A percentile compares a stretch with the other conserved stretches of the same genome.
Conservation (phyloP, 1,140 invertebrate genomes). For the Apis dorsata region DNA sequence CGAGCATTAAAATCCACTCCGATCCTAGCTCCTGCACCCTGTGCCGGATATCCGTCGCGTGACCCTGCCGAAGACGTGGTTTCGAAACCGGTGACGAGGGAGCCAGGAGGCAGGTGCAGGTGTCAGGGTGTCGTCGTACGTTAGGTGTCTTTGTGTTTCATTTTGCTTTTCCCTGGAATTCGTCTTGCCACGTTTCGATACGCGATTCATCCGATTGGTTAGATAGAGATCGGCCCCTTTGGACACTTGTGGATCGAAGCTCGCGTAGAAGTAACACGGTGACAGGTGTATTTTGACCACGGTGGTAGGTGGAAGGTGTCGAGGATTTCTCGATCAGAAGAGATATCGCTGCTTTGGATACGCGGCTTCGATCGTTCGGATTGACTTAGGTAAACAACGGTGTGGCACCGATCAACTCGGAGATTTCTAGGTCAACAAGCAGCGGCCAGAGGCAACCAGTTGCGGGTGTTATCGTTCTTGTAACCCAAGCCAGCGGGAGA, state of each 20-base stretch:
- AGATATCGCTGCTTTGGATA: conserved; percentile 15
- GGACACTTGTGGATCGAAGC: conserved; percentile 26
- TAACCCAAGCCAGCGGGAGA: background rate
- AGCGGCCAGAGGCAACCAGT: conserved; percentile 31
- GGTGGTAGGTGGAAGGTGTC: background rate
- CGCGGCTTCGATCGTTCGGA: background rate
- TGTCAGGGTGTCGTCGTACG: background rate
- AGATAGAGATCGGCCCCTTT: background rate
- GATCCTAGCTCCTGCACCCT: conserved; percentile 30
- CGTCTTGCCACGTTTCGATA: too few species aligned
- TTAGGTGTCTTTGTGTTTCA: conserved; percentile 8
- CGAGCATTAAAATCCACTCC: too few species aligned
- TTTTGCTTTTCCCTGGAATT: too few species aligned
- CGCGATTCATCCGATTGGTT: too few species aligned
- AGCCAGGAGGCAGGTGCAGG: conserved; percentile 1
- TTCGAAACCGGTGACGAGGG: background rate
- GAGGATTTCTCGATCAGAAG: conserved; percentile 29
- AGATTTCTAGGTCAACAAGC: conserved; percentile 15
- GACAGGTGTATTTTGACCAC: background rate
- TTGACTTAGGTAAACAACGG: conserved; percentile 27
- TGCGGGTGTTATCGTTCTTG: conserved; percentile 18
- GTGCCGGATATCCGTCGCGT: background rate
- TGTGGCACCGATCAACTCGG: conserved; percentile 4
- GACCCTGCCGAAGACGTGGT: background rate
- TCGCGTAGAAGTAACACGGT: background rate